Conservation (phyloP, 1,140 invertebrate genomes). For the Epicauta chinensis region DNA sequence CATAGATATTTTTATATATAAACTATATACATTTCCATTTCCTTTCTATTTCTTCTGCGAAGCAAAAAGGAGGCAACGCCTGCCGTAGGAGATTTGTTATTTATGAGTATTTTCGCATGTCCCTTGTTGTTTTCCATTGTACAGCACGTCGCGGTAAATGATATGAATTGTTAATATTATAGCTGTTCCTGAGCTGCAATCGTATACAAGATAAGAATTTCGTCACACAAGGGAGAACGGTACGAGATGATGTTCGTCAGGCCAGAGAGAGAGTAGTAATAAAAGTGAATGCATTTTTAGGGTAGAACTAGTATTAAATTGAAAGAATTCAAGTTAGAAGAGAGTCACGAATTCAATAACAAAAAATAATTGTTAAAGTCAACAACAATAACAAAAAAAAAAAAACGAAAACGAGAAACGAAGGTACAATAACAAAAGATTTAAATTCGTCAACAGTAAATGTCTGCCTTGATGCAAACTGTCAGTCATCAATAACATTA, state of each 20-base stretch:
- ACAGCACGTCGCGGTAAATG: slow-evolving; percentile 20
- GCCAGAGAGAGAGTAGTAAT: not conserved
- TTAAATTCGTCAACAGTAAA: slow-evolving; percentile 27
- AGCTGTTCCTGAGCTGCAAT: slow-evolving; percentile 19
- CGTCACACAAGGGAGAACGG: slow-evolving; percentile 19
- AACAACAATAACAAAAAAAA: too few species aligned
- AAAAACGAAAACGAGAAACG: too few species aligned
- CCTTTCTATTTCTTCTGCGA: too few species aligned
- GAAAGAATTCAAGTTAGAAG: too few species aligned
- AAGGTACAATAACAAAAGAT: slow-evolving; percentile 16
- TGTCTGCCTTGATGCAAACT: slow-evolving; percentile 32
- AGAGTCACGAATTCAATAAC: too few species aligned
- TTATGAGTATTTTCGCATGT: slow-evolving; percentile 21
- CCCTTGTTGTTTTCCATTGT: slow-evolving; percentile 11
- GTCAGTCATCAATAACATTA: slow-evolving; percentile 35
- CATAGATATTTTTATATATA: too few species aligned
- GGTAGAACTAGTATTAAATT: too few species aligned
- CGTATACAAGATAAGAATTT: slow-evolving; percentile 20
- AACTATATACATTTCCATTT: too few species aligned
- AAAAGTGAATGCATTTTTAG: slow-evolving; percentile 2
- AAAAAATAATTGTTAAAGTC: too few species aligned
- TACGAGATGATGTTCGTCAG: slow-evolving; percentile 7
- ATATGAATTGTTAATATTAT: slow-evolving; percentile 25
- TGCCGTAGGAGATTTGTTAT: slow-evolving; percentile 13
- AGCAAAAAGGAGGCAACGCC: slow-evolving; percentile 7